Percentiles rank a stretch among this genome's conserved stretches.
Conservation (phyloP, 1,140 invertebrate genomes). For the Drosophila murphyi region DNA sequence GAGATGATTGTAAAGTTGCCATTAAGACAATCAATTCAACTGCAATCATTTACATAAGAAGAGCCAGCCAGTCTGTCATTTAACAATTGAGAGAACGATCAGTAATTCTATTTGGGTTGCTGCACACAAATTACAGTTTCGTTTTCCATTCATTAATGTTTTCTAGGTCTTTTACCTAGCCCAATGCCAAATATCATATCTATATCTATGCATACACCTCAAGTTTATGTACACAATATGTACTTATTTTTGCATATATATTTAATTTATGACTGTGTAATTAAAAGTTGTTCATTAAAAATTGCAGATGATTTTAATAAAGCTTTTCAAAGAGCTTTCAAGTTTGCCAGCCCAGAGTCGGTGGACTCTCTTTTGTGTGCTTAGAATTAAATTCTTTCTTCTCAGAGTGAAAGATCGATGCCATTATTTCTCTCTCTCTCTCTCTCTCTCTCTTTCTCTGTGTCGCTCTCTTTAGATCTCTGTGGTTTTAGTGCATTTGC, state of each 20-base stretch:
- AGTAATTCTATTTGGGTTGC: neutral
- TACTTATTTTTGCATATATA: slow-evolving; percentile 13
- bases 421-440: neutral
- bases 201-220: neutral
- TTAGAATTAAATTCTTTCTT: slow-evolving; percentile 5
- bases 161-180: slow-evolving; percentile 13
- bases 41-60: slow-evolving; percentile 34
- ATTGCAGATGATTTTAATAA: neutral
- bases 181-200: neutral
- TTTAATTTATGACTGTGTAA: slow-evolving; percentile 2
- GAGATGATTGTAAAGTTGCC: slow-evolving; percentile 3
- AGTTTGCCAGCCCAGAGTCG: slow-evolving; percentile 18
- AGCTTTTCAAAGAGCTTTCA: slow-evolving; percentile 35
- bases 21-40: neutral
- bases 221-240: neutral
- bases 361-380: slow-evolving; percentile 12
- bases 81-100: neutral
- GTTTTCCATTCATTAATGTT: neutral
- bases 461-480: neutral
- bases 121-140: neutral
- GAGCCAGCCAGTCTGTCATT: neutral
- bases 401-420: slow-evolving; percentile 9
- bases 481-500: slow-evolving; percentile 21
- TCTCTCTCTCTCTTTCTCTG: neutral
- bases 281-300: slow-evolving; percentile 5